Evolutionary conservation across 2,113 vertebrate genomes (phyloP).

Genomic region (Casuarius casuarius): DNA sequence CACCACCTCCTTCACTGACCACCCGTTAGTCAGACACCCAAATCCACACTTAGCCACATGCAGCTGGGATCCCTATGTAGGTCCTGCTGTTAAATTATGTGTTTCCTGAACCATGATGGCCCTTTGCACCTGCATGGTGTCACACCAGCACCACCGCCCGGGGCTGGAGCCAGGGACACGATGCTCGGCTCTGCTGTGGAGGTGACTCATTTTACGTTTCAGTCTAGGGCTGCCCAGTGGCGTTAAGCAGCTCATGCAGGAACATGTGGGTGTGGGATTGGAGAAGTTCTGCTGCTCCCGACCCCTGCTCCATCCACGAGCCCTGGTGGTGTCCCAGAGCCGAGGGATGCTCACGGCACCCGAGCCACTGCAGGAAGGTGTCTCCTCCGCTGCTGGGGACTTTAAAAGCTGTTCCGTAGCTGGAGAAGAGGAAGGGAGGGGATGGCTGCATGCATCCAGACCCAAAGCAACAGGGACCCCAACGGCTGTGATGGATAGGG

Average conservation of each 20-base stretch:
- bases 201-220: no score
- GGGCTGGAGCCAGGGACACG: neutral
- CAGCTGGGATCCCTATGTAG: neutral
- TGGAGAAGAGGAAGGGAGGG: no score
- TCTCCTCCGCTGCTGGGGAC: no score
- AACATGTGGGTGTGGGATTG: neutral
- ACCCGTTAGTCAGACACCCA: neutral
- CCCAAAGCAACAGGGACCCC: neutral
- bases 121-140: neutral
- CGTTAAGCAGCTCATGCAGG: fast-evolving
- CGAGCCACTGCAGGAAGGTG: neutral
- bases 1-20: neutral
- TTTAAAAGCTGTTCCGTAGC: neutral
- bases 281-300: neutral
- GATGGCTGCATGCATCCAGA: neutral
- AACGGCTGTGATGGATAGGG: no score
- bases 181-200: fast-evolving
- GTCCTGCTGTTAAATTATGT: neutral
- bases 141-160: no score
- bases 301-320: neutral
- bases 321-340: neutral
- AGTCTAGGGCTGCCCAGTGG: neutral
- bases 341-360: fast-evolving
- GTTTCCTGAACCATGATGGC: neutral
- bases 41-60: fast-evolving